Conservation (phyloP, 2,113 vertebrate species). For the Capreolus pygargus region DNA sequence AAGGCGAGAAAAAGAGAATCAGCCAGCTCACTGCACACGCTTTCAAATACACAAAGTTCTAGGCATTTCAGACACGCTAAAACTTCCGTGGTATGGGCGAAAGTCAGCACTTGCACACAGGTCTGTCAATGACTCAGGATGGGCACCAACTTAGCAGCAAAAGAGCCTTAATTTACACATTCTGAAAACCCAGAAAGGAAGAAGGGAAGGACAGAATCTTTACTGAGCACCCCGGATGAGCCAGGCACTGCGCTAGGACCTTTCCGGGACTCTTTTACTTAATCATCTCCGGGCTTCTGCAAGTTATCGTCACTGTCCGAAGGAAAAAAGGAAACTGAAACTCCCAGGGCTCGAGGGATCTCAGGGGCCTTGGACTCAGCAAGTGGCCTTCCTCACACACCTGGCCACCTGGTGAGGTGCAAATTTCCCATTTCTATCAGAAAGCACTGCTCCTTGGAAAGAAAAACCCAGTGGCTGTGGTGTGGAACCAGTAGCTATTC, state of each 20-base stretch:
- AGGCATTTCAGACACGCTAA: neutral
- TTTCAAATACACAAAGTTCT: neutral
- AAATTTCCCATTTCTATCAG: neutral
- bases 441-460: neutral
- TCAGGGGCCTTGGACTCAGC: neutral
- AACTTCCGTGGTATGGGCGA: rapidly evolving
- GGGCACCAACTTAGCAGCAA: rapidly evolving
- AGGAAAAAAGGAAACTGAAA: neutral
- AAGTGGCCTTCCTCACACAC: neutral
- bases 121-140: neutral
- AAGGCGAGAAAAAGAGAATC: neutral
- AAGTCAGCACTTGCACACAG: neutral
- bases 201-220: neutral
- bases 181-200: neutral
- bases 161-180: neutral
- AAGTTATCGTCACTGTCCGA: neutral
- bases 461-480: neutral
- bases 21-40: neutral
- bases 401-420: neutral
- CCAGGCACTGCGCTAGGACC: neutral
- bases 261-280: neutral
- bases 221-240: neutral
- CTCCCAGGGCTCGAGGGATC: neutral
- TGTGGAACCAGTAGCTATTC: neutral
- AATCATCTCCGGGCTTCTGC: neutral